Percentiles rank a stretch among this genome's conserved stretches.
Evolutionary conservation across 2,113 vertebrate species (phyloP).

Genomic region (Microcebus tavaratra): DNA sequence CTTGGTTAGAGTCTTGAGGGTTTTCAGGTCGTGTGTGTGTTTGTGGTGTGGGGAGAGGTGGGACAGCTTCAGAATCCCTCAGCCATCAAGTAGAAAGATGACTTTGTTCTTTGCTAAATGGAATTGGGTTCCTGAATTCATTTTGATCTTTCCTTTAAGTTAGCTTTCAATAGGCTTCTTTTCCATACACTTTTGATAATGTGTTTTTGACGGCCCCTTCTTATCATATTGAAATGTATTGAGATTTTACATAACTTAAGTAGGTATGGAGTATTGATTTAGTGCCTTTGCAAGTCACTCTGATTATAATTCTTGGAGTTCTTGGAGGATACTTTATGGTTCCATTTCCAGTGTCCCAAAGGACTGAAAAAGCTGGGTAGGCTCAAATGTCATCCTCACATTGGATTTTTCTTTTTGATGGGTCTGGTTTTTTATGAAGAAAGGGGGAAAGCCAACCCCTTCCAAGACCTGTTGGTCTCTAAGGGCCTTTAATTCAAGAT

Average conservation of each 20-base stretch:
- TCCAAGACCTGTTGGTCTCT: no score
- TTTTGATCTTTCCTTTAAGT: not conserved
- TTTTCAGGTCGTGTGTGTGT: not conserved
- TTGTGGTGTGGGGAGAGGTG: not conserved
- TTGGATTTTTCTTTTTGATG: not conserved
- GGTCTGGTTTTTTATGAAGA: no score
- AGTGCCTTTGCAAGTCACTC: conserved; percentile 47
- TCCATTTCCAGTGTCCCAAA: conserved; percentile 57
- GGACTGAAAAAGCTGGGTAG: conserved; percentile 42
- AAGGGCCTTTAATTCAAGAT: no score
- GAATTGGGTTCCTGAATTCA: not conserved
- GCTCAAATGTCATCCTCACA: conserved; percentile 50
- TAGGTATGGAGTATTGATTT: conserved; percentile 19
- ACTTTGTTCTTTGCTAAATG: conserved; percentile 37
- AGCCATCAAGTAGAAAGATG: not conserved
- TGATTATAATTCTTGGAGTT: conserved; percentile 28
- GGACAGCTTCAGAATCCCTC: not conserved
- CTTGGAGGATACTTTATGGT: conserved; percentile 66
- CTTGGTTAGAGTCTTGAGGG: not conserved
- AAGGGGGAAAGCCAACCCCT: no score
- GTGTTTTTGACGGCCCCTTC: conserved; percentile 59
- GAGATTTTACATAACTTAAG: conserved; percentile 33
- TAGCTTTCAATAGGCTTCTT: conserved; percentile 36
- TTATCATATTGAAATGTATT: conserved; percentile 60
- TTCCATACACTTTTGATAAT: conserved; percentile 49